Evolutionary conservation across 2,888 invertebrate species (phyloP).

Genomic region (Vannuccia rotundouncinata): DNA sequence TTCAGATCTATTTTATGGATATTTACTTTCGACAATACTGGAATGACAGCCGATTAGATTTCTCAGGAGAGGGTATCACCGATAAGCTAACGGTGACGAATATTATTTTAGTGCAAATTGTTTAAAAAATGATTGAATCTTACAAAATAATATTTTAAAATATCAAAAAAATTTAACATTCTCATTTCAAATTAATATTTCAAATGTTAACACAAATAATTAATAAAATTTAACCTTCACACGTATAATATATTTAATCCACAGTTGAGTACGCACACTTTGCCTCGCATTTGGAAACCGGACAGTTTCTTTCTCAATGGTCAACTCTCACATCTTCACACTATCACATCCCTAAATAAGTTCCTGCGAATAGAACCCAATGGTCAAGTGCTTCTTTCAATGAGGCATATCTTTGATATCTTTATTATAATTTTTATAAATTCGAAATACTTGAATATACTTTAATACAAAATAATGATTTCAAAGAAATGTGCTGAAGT

Average conservation of each 20-base stretch:
- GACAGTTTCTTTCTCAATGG: slow-evolving; percentile 69
- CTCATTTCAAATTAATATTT: too few relatives aligned
- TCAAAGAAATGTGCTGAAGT: too few relatives aligned
- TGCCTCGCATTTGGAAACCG: slow-evolving; percentile 89
- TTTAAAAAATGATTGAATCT: too few relatives aligned
- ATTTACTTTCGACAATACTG: slow-evolving; percentile 40
- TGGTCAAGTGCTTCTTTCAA: slow-evolving; percentile 84
- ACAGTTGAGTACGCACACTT: slow-evolving; percentile 66
- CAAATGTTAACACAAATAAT: too few relatives aligned
- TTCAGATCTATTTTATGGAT: slow-evolving; percentile 37
- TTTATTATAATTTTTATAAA: too few relatives aligned
- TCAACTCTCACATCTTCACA: slow-evolving; percentile 74
- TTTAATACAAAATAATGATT: too few relatives aligned
- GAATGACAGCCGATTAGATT: slow-evolving; percentile 34
- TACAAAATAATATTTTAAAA: too few relatives aligned
- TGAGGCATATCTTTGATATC: slow-evolving; percentile 56
- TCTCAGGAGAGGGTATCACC: neutral
- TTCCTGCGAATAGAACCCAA: slow-evolving; percentile 78
- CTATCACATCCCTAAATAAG: slow-evolving; percentile 89
- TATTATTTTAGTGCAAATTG: too few relatives aligned
- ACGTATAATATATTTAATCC: too few relatives aligned
- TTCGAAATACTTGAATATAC: too few relatives aligned
- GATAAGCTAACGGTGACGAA: slow-evolving; percentile 61
- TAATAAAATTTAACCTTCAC: too few relatives aligned
- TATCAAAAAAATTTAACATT: too few relatives aligned